Evolutionary conservation across 2,888 invertebrate genomes (phyloP), one percentile per base, ranked within the genome.

Genomic region (Drosophila ustulata): DNA sequence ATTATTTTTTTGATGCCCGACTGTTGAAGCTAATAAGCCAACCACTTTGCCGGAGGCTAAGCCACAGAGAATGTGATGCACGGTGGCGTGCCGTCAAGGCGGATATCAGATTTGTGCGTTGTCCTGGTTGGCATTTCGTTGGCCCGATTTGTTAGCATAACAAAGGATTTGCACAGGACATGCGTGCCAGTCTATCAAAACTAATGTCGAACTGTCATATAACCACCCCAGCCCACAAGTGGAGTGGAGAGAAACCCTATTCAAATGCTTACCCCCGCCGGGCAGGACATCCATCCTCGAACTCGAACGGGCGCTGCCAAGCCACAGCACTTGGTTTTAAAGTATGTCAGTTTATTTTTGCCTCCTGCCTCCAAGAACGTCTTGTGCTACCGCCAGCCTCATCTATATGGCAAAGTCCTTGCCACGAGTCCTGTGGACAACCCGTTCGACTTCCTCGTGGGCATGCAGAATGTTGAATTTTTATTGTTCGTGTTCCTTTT

Each of bases 111-210:
- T 82, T 85, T 77, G 81, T 71, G 72, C 66, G 57, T 58, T 58
- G 46, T 46, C 39, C 62, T 37, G 18, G 18, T 18, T 18, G 18
- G 18, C 18, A 18, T 50, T 45, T 46, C 66, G 63, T 75, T 52
- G 50, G 78, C 71, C 74, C 75, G 87, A 84, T 84, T 86, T 84
- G 80, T 71, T 75, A 56, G 71, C 75, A 73, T 70, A 74, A 70
- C 66, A 74, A 77, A 75, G 75, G 63, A 76, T 65, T 75, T 56
- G 46, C 28, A 52, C 46, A 50, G 78, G 72, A 70, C 82, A 78
- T 82, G 80, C 71, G 76, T 80, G 80, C 65, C 63, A 82, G 83
- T 83, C 87, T 82, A 84, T 84, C 87, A 84, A 77, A 85, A 82
- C 84, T 79, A 85, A 80, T 74, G 83, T 74, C 56, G 53, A 69